Conservation (phyloP, 2,797 vertebrate species). For the Dermochelys coriacea region DNA sequence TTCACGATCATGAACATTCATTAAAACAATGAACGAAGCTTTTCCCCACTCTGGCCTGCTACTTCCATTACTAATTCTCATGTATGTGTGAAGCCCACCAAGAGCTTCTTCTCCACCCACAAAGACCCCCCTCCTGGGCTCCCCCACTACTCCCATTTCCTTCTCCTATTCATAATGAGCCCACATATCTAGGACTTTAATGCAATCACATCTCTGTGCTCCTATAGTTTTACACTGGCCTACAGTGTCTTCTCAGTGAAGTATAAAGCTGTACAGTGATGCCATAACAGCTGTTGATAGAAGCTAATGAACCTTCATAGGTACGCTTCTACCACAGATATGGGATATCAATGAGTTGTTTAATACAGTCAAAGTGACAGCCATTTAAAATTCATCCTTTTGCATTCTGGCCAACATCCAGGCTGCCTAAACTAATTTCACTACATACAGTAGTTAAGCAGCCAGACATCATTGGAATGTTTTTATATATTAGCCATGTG, state of each 20-base stretch:
- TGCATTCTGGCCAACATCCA: conserved; percentile 47
- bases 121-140: neutral
- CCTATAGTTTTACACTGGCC: neutral
- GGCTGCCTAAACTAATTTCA: conserved; percentile 55
- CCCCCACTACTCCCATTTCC: neutral
- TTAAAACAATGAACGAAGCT: neutral
- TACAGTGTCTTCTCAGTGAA: neutral
- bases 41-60: neutral
- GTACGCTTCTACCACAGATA: neutral
- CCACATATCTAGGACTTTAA: rapidly evolving
- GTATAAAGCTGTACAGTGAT: conserved; percentile 32
- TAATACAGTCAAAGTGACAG: conserved; percentile 40
- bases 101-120: neutral
- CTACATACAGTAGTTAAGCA: neutral
- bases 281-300: conserved; percentile 64
- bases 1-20: neutral
- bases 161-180: neutral
- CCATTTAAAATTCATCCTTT: conserved; percentile 44
- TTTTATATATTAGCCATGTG: conserved; percentile 25
- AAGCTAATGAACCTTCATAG: conserved; percentile 48
- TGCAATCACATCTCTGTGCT: rapidly evolving
- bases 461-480: conserved; percentile 1
- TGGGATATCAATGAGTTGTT: conserved; percentile 41
- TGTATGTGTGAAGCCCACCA: neutral
- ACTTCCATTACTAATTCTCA: rapidly evolving